Evolutionary conservation across 2,797 vertebrate species (phyloP), one percentile per base, ranked within the genome.

Genomic region (Orientallactaga sibirica): DNA sequence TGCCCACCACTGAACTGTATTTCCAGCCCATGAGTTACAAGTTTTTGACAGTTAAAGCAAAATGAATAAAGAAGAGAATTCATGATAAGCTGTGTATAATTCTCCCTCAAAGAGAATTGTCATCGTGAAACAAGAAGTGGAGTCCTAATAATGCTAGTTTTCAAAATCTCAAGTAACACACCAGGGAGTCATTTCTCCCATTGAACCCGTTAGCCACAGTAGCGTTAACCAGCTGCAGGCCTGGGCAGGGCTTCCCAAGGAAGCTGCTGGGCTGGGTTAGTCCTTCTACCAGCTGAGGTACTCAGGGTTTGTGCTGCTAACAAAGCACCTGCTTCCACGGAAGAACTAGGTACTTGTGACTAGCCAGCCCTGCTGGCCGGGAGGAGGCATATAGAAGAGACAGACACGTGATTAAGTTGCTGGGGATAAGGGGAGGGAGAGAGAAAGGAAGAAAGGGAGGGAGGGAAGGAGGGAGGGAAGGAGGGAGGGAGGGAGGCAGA

Each of bases 271-370:
- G 25, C 7, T 12, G 5, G 43, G 18, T 11, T 68, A 76, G 27
- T 11, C 20, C 66, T 66, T 48, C 3, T 1, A 9, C 55, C 37
- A 3, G 37, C 67, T 37, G 41, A n/a, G 7, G 33, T 48, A n/a
- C 80, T 25, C 24, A 20, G 77, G 48, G 9, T 15, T 27, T 27
- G 10, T 52, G 16, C 15, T 48, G 27, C 27, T 75, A 11, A 37
- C 14, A 2, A 6, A 2, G 9, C 20, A 9, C n/a, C 10, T 0
- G 0, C 7, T 16, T 20, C 48, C 8, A 19, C 8, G 25, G 11
- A 16, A 68, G 62, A 71, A 66, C 29, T 6, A 0, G 62, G 22
- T n/a, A 3, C 24, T 67, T 20, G 19, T 14, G 20, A 58, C 8
- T 4, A 41, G 33, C 3, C 43, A 55, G 4, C 18, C 25, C 1